Conservation (phyloP, 2,797 vertebrate genomes). For the Oreochromis grahami region DNA sequence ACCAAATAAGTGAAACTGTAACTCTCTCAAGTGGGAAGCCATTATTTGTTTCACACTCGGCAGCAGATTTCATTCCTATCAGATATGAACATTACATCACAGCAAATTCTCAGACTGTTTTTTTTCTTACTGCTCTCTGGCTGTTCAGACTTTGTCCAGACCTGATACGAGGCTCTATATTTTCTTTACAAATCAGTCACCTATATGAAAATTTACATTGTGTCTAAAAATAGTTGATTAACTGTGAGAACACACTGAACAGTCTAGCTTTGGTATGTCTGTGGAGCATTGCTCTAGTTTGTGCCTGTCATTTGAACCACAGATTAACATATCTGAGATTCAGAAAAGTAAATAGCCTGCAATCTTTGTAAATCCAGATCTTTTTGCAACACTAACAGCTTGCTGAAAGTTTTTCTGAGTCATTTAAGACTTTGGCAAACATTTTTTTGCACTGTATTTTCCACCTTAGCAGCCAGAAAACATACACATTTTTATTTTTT, state of each 20-base stretch:
- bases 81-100: slow-evolving; percentile 37
- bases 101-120: slow-evolving; percentile 46
- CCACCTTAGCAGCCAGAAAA: background rate
- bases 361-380: background rate
- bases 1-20: background rate
- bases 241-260: background rate
- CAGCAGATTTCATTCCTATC: slow-evolving; percentile 34
- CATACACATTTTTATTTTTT: background rate
- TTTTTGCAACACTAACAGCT: background rate
- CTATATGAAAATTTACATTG: background rate
- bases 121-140: background rate
- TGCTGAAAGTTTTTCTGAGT: background rate
- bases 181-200: background rate
- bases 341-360: background rate
- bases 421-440: background rate
- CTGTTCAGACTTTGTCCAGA: background rate
- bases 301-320: background rate
- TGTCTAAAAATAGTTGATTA: background rate
- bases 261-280: background rate
- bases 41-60: background rate
- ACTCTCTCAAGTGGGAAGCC: background rate
- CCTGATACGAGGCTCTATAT: background rate
- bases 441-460: background rate
- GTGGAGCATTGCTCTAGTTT: background rate
- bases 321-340: background rate